Evolutionary conservation across 2,113 vertebrate genomes (phyloP), one percentile per base, ranked within the genome.

Genomic region (Hydropotes inermis): DNA sequence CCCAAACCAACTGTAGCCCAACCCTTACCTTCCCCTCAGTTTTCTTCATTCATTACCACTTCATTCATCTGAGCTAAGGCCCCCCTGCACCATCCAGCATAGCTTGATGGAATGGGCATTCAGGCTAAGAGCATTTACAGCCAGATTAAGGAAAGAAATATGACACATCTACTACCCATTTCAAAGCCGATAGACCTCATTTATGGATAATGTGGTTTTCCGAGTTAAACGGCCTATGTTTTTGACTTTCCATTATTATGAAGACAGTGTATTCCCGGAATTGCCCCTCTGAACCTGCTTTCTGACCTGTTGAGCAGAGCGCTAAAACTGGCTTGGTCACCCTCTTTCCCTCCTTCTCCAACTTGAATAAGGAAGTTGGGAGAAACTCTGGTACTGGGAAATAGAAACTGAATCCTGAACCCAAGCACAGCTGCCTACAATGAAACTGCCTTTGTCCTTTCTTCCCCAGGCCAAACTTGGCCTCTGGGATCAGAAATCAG

Each of bases 371-470:
- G 97, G 98, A 98, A 98, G 94, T 97, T 94, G 87, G 5, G 91
- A 93, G 91, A 47, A 89, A 25, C 19, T 43, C 43, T 54, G 84
- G 55, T 36, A 8, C 36, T n/a, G 15, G 93, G 97, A 97, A 98
- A 98, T 9, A 91, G 97, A 98, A 98, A 98, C 96, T 33, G 86
- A 98, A 96, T 33, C 76, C 43, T 91, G 6, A 12, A 54, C 39
- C 55, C 17, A 17, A 28, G 21, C 13, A 17, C 23, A 67, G 60
- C 60, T 93, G 70, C 27, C n/a, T 16, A 1, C 6, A 27, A n/a
- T 43, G 78, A 97, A 87, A 50, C 33, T 13, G 5, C 39, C 10
- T 82, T 8, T 78, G 50, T 7, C 70, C 50, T 45, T 47, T 64
- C 70, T 54, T 67, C 36, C 36, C 21, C 30, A 43, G 60, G 39